phyloP scores from a whole-genome alignment of 2,888 invertebrate species.

The Synanthedon vespiformis region DNA sequence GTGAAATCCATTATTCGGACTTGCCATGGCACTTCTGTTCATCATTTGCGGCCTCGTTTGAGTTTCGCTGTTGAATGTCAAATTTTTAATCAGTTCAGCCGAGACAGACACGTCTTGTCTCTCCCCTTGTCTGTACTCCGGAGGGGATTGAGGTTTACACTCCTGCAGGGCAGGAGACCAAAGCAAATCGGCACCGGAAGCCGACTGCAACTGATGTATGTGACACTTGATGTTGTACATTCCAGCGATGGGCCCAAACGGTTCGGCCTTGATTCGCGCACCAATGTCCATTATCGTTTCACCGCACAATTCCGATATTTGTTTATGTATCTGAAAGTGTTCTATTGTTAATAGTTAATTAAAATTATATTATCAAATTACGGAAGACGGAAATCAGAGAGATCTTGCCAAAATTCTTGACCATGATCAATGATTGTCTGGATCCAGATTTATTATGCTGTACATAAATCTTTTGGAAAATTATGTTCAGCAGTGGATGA shows the following conservation, averaged over 20 bases:
- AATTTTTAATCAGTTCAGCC: not conserved
- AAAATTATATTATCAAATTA: too few relatives aligned
- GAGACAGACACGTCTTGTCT: not conserved
- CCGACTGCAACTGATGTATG: constrained; percentile 31
- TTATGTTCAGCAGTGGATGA: too few relatives aligned
- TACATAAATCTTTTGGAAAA: too few relatives aligned
- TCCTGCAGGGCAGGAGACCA: constrained; percentile 38
- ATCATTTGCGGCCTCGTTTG: not conserved
- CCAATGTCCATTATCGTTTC: constrained; percentile 51
- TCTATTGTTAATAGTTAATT: too few relatives aligned
- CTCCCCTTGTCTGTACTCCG: constrained; percentile 23
- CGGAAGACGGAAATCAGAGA: too few relatives aligned
- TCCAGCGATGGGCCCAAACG: constrained; percentile 70
- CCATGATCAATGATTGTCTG: too few relatives aligned
- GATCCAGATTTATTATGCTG: too few relatives aligned
- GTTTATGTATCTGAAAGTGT: constrained; percentile 42
- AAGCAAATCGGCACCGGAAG: constrained; percentile 33
- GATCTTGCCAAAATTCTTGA: too few relatives aligned
- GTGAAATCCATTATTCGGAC: not conserved
- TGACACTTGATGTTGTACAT: constrained; percentile 73
- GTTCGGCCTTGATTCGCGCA: constrained; percentile 62
- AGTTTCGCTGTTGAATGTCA: not conserved
- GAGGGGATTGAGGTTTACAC: constrained; percentile 32
- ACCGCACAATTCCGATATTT: constrained; percentile 62
- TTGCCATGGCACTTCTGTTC: not conserved